phyloP scores from a whole-genome alignment of 2,113 vertebrate species.

The Micronisus gabar region DNA sequence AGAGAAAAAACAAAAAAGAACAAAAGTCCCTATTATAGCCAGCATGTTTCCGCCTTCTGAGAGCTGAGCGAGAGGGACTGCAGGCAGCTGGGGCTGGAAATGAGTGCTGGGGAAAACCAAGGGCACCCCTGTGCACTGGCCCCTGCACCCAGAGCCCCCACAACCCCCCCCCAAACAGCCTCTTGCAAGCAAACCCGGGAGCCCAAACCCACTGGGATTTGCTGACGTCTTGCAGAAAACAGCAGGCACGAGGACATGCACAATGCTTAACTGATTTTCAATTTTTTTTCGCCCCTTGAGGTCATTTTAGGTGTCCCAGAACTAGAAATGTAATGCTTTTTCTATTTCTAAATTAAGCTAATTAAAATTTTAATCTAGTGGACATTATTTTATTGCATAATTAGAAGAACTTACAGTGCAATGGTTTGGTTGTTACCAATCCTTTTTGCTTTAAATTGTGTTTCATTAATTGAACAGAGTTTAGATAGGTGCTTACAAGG shows the following conservation, averaged over 20 bases:
- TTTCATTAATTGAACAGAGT: slow-evolving; percentile 29
- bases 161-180: not conserved
- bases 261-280: not conserved
- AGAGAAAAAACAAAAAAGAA: not conserved
- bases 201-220: not conserved
- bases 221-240: not conserved
- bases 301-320: slow-evolving; percentile 1
- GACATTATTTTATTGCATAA: slow-evolving; percentile 28
- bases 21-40: not conserved
- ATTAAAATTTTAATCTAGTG: slow-evolving; percentile 50
- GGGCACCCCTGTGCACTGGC: not conserved
- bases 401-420: slow-evolving; percentile 1
- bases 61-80: not conserved
- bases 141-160: not conserved
- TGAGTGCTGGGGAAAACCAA: not conserved
- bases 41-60: not conserved
- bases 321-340: not conserved
- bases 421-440: not conserved
- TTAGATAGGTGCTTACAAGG: not conserved
- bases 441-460: not conserved
- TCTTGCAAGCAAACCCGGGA: not conserved
- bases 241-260: not conserved
- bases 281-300: not conserved
- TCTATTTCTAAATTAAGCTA: slow-evolving; percentile 32
- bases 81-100: not conserved